phyloP scores from a whole-genome alignment of 2,797 vertebrate species.

The Lateolabrax maculatus region DNA sequence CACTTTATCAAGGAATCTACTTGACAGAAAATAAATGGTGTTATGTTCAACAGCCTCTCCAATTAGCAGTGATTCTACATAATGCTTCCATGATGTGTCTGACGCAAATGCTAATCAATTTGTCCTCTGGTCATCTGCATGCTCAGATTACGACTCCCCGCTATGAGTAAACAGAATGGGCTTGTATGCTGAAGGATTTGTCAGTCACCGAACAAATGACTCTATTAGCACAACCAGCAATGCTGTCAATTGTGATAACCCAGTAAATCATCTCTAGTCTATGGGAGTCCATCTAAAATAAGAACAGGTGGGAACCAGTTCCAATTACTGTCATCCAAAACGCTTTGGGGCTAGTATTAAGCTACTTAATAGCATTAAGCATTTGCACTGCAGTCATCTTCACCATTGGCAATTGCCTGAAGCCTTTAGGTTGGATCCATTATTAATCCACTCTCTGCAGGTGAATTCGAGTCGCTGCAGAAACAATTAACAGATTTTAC shows the following conservation, averaged over 20 bases:
- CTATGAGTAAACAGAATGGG: conserved; percentile 45
- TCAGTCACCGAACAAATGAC: conserved; percentile 50
- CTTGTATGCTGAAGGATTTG: conserved; percentile 39
- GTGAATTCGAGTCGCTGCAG: conserved; percentile 33
- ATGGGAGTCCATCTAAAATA: conserved; percentile 46
- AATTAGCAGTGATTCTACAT: conserved; percentile 36
- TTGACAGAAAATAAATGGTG: neutral
- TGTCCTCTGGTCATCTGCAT: conserved; percentile 47
- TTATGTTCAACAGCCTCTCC: conserved; percentile 22
- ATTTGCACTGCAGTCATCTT: conserved; percentile 64
- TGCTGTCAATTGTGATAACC: conserved; percentile 57
- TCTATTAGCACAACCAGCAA: conserved; percentile 48
- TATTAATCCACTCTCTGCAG: conserved; percentile 46
- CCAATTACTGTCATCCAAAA: conserved; percentile 64
- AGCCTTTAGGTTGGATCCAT: conserved; percentile 43
- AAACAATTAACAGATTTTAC: conserved; percentile 18
- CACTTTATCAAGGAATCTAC: conserved; percentile 32
- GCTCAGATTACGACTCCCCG: conserved; percentile 45
- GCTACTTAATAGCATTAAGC: conserved; percentile 67
- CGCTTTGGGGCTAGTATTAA: conserved; percentile 63
- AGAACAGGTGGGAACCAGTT: conserved; percentile 71
- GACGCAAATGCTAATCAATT: conserved; percentile 56
- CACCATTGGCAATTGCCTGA: conserved; percentile 46
- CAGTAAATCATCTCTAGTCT: conserved; percentile 37
- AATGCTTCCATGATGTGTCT: conserved; percentile 31